A percentile compares a stretch with the other conserved stretches of the same genome.
These are phyloP conservation scores for Trissolcus brochymenae DNA, from an alignment of 2,888 invertebrate species.

Conservation along the genomic window DNA sequence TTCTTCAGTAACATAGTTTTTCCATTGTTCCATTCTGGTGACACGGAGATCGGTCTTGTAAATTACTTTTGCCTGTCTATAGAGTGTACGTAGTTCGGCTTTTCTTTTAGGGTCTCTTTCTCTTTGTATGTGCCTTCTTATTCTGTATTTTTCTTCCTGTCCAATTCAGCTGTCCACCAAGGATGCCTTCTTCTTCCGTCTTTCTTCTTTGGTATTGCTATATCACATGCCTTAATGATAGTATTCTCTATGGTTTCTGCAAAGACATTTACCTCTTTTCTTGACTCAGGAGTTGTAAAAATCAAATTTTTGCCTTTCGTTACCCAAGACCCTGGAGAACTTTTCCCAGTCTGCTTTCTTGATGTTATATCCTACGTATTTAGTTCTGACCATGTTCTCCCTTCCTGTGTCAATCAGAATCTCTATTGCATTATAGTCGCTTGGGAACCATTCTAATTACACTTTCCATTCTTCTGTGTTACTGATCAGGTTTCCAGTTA, in stretches of 20 bases:
- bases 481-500: conserved; percentile 6
- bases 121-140: conserved; percentile 12
- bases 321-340: neutral
- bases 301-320: neutral
- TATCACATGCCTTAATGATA: no score
- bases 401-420: no score
- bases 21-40: neutral
- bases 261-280: no score
- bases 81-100: neutral
- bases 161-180: no score
- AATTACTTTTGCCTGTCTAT: no score
- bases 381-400: no score
- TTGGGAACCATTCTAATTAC: conserved; percentile 1
- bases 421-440: conserved; percentile 38
- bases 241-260: no score
- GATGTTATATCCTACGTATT: no score
- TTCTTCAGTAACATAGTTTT: conserved; percentile 8
- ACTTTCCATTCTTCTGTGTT: conserved; percentile 12
- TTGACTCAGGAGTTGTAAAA: neutral
- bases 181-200: no score
- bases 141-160: no score
- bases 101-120: conserved; percentile 2
- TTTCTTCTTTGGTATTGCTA: no score
- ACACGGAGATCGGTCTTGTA: no score
- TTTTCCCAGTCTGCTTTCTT: neutral